Base-by-base conservation (phyloP, 2,797 vertebrate genomes). In the Chaetophractus vellerosus region DNA sequence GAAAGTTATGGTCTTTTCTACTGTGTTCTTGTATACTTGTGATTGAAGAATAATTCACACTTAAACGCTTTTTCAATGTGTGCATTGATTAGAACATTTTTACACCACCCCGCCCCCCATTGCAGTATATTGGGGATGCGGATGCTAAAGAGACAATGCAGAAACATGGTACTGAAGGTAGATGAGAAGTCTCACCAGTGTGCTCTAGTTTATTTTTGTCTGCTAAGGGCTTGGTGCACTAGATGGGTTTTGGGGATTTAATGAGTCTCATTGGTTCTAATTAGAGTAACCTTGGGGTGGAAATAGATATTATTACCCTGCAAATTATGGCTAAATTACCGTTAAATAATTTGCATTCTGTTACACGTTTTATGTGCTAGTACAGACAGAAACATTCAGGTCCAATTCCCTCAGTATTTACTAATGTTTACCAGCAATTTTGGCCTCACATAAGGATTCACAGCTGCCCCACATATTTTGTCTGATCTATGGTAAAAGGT, bases 231-330 rank as follows among this genome's bases (percentile, higher is more conserved):
- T 15, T 88, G 90, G 93, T 79, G 61, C 23, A 33, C 68, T 82
- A 63, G 41, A 90, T 81, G 63, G 48, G 18, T 45, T 95, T 96
- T 66, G 90, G 82, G 90, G 88, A 31, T 91, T 93, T 96, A 97
- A 97, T 96, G 97, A 97, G 94, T 96, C 74, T 96, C 94, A 93
- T 95, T 96, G 93, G 90, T 96, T 97, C 92, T 95, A 95, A 92
- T 97, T 97, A 96, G 85, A 75, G 90, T 95, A 93, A 95, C 96
- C 88, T 94, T 97, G 93, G 78, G 93, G 78, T 93, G 41, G 78
- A 96, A 94, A 94, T 95, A 93, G 93, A 88, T 92, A 96, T 95
- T 94, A 94, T 96, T 96, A 90, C 81, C 92, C 88, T 96, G 94
- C 26, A 96, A 93, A 97, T 96, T 81, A 94, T 81, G 55, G 57